Percentiles rank a stretch among this genome's conserved stretches.
phyloP scores from a whole-genome alignment of 2,113 vertebrate genomes.

The Aptenodytes forsteri region DNA sequence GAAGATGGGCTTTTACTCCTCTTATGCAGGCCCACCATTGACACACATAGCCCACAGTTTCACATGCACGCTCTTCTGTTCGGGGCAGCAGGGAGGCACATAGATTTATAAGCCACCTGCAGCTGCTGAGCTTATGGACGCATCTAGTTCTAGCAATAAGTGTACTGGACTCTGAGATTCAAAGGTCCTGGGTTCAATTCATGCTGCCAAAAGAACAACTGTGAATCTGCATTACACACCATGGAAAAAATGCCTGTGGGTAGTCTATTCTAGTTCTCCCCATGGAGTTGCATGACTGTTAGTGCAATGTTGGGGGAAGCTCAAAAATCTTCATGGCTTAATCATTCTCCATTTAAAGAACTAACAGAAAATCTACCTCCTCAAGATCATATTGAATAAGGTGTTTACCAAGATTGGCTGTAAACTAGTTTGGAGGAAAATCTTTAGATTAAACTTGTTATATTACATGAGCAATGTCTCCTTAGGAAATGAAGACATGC shows the following conservation, averaged over 20 bases:
- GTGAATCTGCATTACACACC: neutral
- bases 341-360: neutral
- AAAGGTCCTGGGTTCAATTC: neutral
- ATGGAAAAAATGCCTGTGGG: neutral
- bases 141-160: neutral
- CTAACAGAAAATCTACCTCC: neutral
- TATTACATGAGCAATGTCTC: neutral
- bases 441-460: neutral
- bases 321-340: neutral
- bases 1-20: neutral
- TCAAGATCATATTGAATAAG: neutral
- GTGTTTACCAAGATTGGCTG: neutral
- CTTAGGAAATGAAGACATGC: neutral
- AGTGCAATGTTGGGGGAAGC: neutral
- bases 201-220: neutral
- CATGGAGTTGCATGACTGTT: neutral
- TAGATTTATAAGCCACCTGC: neutral
- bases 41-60: neutral
- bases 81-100: accelerated
- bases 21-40: accelerated
- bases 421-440: neutral
- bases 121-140: neutral
- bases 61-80: neutral
- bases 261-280: neutral
- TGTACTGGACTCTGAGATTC: neutral